Base-by-base conservation (phyloP, 1,140 invertebrate species). In the Drosophila arawakana region DNA sequence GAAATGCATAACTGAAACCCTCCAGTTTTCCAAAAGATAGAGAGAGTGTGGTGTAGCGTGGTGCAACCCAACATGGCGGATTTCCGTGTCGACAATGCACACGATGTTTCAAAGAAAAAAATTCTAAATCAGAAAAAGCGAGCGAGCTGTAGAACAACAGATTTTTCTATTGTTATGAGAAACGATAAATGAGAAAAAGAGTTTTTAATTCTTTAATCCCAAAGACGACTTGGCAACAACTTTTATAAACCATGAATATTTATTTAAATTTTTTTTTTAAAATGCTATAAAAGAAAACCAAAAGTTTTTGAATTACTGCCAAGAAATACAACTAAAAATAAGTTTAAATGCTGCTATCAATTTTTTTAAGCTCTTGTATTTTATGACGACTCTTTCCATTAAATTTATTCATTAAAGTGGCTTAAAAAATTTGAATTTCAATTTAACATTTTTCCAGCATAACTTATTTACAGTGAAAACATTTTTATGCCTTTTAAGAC, bases 71-170 rank as follows among this genome's bases (percentile, higher is more conserved):
- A 83, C 83, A 86, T 86, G 83, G 80, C 82, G 82, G 83, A 86
- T 80, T 73, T 86, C 82, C 82, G 80, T 88, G 82, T 83, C 83
- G 82, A 88, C 82, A 86, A 80, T 80, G 82, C 82, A 81, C 66
- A 88, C 72, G 65, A 73, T 65, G 67, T 41, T 41, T 21, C 50
- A 49, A 54, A 30, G 39, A 66, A 67, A 44, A 52, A 34, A n/a
- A 13, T 52, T 52, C 13, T 5, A 52, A 52, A 52, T 34, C 49
- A 7, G 11, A 2, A 43, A 43, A 43, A 43, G 37, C 13, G 3
- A n/a, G 11, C 18, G 7, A 47, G 7, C 46, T 39, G 15, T 8
- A 21, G 46, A 13, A 13, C 41, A 13, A n/a, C 11, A 54, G 50
- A 44, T 46, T 60, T 35, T 6, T 9, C 25, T 10, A 52, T 52